Conservation (phyloP, 2,888 invertebrate species). For the Tanytarsus gracilentus region DNA sequence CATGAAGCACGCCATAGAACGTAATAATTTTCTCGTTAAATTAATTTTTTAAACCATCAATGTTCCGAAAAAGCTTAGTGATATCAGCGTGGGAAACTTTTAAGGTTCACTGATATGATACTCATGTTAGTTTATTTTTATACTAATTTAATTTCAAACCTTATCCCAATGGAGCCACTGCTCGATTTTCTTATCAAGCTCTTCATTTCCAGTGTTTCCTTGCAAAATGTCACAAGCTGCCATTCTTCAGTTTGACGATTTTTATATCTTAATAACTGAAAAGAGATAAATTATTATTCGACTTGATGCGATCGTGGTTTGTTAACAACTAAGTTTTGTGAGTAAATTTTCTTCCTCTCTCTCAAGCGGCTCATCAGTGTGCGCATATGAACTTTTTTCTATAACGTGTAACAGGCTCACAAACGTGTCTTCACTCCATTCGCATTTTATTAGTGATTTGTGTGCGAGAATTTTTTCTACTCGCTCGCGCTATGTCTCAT, state of each 20-base stretch:
- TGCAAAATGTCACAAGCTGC: not conserved
- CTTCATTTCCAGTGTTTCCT: conserved; percentile 45
- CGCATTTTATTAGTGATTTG: not conserved
- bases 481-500: no score
- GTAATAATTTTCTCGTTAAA: no score
- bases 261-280: not conserved
- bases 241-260: not conserved
- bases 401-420: conserved; percentile 19
- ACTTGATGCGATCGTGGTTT: no score
- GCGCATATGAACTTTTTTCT: conserved; percentile 25
- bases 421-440: not conserved
- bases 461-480: no score
- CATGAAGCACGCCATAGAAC: no score
- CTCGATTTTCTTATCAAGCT: conserved; percentile 56
- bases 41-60: no score
- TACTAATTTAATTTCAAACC: conserved; percentile 44
- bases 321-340: not conserved
- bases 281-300: not conserved
- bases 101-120: no score
- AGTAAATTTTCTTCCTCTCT: not conserved
- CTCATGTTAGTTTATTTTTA: no score
- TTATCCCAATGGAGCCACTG: conserved; percentile 70
- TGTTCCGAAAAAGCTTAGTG: no score
- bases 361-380: conserved; percentile 6
- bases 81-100: no score